phyloP scores from a whole-genome alignment of 1,140 invertebrate genomes.

The Littorina saxatilis region DNA sequence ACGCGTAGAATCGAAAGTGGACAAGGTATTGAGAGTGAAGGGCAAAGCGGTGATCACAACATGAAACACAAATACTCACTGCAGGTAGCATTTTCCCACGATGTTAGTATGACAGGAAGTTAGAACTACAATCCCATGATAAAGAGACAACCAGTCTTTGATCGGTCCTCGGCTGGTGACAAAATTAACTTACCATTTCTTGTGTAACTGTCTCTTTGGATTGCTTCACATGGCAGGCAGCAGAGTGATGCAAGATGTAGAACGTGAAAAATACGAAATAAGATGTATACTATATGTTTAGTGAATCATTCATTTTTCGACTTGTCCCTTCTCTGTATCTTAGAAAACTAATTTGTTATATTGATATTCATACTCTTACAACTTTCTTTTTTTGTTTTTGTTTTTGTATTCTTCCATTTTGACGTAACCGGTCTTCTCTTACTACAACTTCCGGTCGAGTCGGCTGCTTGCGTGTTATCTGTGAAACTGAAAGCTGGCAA shows the following conservation, averaged over 20 bases:
- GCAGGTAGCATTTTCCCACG: neutral
- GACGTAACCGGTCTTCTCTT: too few species aligned
- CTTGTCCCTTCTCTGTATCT: too few species aligned
- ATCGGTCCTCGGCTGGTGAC: neutral
- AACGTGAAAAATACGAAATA: neutral
- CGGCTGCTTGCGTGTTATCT: slow-evolving; percentile 25
- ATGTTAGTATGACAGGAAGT: slow-evolving; percentile 1
- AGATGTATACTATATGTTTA: too few species aligned
- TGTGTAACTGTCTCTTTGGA: neutral
- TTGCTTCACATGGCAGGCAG: slow-evolving; percentile 28
- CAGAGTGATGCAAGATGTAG: neutral
- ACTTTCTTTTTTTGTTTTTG: too few species aligned
- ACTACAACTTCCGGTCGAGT: slow-evolving; percentile 22
- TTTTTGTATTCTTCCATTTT: too few species aligned
- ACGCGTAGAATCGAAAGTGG: too few species aligned
- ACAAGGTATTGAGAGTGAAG: neutral
- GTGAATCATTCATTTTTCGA: too few species aligned
- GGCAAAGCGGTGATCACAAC: neutral
- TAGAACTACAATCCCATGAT: slow-evolving; percentile 27
- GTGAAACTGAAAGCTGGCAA: neutral
- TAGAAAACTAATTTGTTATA: too few species aligned
- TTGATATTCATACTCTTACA: too few species aligned
- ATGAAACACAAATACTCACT: neutral
- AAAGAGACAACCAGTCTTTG: too few species aligned
- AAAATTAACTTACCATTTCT: slow-evolving; percentile 16